phyloP scores from a whole-genome alignment of 2,113 vertebrate genomes.

The Taxidea taxus region DNA sequence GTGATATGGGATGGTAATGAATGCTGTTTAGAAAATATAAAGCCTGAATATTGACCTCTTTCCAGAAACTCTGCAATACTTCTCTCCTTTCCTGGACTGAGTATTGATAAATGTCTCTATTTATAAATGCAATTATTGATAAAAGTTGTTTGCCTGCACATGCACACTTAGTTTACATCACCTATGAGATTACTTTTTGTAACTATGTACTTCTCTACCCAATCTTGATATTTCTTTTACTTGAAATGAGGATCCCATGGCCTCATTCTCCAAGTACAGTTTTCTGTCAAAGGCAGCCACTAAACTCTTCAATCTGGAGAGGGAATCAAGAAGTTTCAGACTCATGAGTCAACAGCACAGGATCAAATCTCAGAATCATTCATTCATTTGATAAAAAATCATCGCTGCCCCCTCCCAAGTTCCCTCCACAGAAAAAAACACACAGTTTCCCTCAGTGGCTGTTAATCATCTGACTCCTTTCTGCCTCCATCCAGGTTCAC shows the following conservation, averaged over 20 bases:
- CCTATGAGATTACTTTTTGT: neutral
- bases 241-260: neutral
- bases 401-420: neutral
- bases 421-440: rapidly evolving
- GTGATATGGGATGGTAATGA: neutral
- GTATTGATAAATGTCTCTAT: neutral
- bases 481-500: neutral
- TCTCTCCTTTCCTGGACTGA: neutral
- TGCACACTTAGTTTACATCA: neutral
- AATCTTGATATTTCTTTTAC: neutral
- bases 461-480: neutral
- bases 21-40: neutral
- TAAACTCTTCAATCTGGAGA: neutral
- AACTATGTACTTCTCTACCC: neutral
- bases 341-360: neutral
- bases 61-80: neutral
- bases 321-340: neutral
- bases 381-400: neutral
- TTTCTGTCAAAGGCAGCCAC: neutral
- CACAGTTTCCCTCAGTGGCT: neutral
- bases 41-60: neutral
- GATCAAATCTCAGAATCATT: neutral
- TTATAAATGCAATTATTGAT: neutral
- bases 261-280: neutral
- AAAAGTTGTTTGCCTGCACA: neutral